Base-by-base conservation (phyloP, 2,113 vertebrate genomes). In the Pseudorasbora parva region DNA sequence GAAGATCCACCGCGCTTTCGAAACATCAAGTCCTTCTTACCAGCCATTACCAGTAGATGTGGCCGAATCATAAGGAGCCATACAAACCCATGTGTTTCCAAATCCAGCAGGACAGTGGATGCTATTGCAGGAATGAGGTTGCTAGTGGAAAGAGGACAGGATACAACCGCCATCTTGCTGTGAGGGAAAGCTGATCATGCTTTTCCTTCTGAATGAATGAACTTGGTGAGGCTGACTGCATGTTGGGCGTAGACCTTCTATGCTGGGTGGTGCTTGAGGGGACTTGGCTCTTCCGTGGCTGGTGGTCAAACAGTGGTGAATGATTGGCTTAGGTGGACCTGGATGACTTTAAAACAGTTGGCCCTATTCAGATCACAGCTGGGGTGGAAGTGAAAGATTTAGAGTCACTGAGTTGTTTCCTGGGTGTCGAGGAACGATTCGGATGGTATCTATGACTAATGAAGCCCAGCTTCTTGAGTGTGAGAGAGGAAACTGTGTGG, bases 31-130 rank as follows among this genome's bases (percentile, higher is more conserved):
- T 90, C 90, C 89, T 74, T 87, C 94, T 95, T 95, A 94, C 93
- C 93, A 90, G 90, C 88, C 84, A 87, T 60, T 72, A 68, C 5
- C 23, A 43, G 33, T 15, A 59, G 81, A 85, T 49, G 57, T 60
- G 37, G 84, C 81, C 12, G 60, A 64, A 57, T 15, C 19, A 72
- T 78, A 81, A 54, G 78, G 62, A 4, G 86, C 88, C 86, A 95
- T 94, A 94, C 94, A 94, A 94, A 94, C 93, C 93, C 90, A 87
- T 89, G 47, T 2, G 17, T 45, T 76, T 47, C 86, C 51, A 30
- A 78, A 59, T 87, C 76, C 62, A 56, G 59, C 12, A 5, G 80
- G 25, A 30, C 71, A 21, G 23, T 12, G 59, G 77, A 15, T 59
- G 49, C 23, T 43, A 30, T 30, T 41, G 8, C 7, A 37, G 33